A percentile compares a stretch with the other conserved stretches of the same genome.
Evolutionary conservation across 2,113 vertebrate genomes (phyloP).

Genomic region (Nerophis ophidion): DNA sequence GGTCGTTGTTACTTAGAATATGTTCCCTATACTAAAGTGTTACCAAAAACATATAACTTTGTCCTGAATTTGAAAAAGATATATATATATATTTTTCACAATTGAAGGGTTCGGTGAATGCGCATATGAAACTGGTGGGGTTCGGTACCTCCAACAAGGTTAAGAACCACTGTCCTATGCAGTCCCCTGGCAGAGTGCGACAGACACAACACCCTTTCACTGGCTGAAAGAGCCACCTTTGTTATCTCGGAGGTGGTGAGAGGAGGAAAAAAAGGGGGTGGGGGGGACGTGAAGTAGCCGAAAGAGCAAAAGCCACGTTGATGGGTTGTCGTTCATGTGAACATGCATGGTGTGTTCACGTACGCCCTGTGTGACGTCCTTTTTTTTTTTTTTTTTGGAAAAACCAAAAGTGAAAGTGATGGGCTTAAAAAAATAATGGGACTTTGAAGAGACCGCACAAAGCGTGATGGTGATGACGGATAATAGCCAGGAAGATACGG

Average conservation of each 20-base stretch:
- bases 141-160: too few species aligned
- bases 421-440: slow-evolving; percentile 2
- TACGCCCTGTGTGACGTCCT: slow-evolving; percentile 27
- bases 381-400: neutral
- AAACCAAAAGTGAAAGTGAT: slow-evolving; percentile 38
- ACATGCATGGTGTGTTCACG: slow-evolving; percentile 39
- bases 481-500: slow-evolving; percentile 17
- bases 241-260: slow-evolving; percentile 16
- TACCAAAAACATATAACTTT: too few species aligned
- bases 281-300: neutral
- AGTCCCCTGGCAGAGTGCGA: slow-evolving; percentile 68
- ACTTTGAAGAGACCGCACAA: slow-evolving; percentile 24
- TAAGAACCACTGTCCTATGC: too few species aligned
- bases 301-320: slow-evolving; percentile 1
- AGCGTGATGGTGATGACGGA: slow-evolving; percentile 10
- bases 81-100: too few species aligned
- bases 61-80: too few species aligned
- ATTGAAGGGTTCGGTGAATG: too few species aligned
- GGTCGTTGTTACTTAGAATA: too few species aligned
- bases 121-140: too few species aligned
- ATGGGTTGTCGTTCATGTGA: slow-evolving; percentile 18
- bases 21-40: too few species aligned
- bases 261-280: slow-evolving; percentile 5
- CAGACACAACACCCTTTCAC: slow-evolving; percentile 77
- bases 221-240: slow-evolving; percentile 63